A percentile compares a stretch with the other conserved stretches of the same genome.
Conservation (phyloP, 2,888 invertebrate genomes). For the Arctia plantaginis region DNA sequence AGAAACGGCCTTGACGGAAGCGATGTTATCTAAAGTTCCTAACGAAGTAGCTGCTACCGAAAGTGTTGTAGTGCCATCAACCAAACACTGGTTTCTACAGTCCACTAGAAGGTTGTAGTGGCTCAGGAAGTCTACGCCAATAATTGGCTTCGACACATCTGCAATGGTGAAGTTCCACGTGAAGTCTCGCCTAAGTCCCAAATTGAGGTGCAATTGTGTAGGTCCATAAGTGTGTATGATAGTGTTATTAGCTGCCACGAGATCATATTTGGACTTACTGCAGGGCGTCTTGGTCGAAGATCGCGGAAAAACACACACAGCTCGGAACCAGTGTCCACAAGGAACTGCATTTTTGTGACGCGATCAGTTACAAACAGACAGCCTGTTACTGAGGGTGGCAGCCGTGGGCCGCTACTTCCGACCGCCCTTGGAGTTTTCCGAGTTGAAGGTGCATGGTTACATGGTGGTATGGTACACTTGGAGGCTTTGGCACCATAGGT, state of each 20-base stretch:
- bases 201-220: slow-evolving; percentile 3
- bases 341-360: background rate
- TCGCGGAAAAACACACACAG: slow-evolving; percentile 21
- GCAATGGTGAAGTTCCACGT: background rate
- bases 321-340: slow-evolving; percentile 17
- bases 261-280: background rate
- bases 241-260: slow-evolving; percentile 18
- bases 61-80: background rate
- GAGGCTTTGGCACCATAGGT: slow-evolving; percentile 16
- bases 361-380: slow-evolving; percentile 23
- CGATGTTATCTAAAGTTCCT: background rate
- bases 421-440: slow-evolving; percentile 22
- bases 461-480: too few relatives aligned
- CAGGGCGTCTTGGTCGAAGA: slow-evolving; percentile 12
- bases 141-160: slow-evolving; percentile 8
- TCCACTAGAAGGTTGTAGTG: background rate
- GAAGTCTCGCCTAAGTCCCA: slow-evolving; percentile 7
- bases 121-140: slow-evolving; percentile 19
- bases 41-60: background rate
- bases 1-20: slow-evolving; percentile 7
- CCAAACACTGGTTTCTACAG: background rate
- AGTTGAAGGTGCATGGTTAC: slow-evolving; percentile 18
- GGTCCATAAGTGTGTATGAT: slow-evolving; percentile 15
- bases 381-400: slow-evolving; percentile 13
- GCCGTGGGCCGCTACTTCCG: slow-evolving; percentile 23